These are phyloP conservation scores for Notocelia uddmanniana DNA, from an alignment of 2,888 invertebrate genomes.

Conservation along the genomic window DNA sequence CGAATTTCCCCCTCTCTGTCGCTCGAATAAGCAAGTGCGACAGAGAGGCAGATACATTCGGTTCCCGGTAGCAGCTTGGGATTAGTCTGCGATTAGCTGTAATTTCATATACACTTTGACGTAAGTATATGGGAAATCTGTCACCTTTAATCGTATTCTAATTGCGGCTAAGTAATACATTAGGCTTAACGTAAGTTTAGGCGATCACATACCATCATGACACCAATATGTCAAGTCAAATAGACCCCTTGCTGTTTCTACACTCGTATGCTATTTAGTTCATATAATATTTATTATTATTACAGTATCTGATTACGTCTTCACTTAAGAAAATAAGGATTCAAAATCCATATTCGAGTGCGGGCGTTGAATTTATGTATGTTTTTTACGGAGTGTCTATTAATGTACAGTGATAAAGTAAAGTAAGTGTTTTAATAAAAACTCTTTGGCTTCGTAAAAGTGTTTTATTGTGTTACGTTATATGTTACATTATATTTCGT, in stretches of 20 bases:
- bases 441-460: conserved; percentile 31
- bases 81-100: too few species aligned
- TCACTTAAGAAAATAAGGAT: background rate
- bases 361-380: conserved; percentile 12
- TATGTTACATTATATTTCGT: too few species aligned
- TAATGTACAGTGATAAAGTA: conserved; percentile 55
- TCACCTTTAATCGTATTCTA: too few species aligned
- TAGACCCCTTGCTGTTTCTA: conserved; percentile 5
- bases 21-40: too few species aligned
- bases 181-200: too few species aligned
- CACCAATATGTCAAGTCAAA: background rate
- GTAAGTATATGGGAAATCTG: too few species aligned
- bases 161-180: too few species aligned
- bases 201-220: background rate
- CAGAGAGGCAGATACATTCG: too few species aligned
- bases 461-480: background rate
- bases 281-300: background rate
- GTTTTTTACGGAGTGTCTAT: conserved; percentile 51
- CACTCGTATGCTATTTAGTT: background rate
- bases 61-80: too few species aligned
- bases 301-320: conserved; percentile 6
- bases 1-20: too few species aligned
- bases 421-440: conserved; percentile 33
- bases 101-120: too few species aligned
- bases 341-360: conserved; percentile 1